These are phyloP conservation scores for Trichonephila inaurata DNA, from an alignment of 1,140 invertebrate species.

Conservation along the genomic window DNA sequence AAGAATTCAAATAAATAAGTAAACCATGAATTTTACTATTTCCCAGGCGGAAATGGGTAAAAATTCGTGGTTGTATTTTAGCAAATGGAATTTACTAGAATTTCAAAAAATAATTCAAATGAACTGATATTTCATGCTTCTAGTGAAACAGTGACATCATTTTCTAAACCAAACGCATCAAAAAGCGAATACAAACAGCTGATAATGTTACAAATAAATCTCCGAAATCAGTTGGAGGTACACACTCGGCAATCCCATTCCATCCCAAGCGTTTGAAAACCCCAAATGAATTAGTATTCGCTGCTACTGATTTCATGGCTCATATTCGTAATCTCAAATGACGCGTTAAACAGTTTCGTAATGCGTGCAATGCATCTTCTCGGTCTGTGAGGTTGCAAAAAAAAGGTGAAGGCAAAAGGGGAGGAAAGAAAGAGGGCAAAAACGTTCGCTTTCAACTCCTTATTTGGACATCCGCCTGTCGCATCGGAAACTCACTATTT, in stretches of 20 bases:
- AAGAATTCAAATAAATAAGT: too few relatives aligned
- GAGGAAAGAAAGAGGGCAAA: conserved; percentile 11
- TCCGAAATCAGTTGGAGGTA: background rate
- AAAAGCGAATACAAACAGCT: too few relatives aligned
- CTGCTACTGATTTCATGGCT: background rate
- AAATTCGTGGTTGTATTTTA: too few relatives aligned
- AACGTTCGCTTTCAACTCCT: conserved; percentile 7
- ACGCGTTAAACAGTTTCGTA: conserved; percentile 1
- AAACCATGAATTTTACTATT: too few relatives aligned
- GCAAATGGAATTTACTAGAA: too few relatives aligned
- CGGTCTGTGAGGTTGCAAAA: background rate
- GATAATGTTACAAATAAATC: too few relatives aligned
- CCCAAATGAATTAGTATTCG: background rate
- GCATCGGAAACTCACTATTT: conserved; percentile 23
- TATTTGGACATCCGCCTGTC: conserved; percentile 30
- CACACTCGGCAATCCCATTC: background rate
- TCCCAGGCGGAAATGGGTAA: too few relatives aligned
- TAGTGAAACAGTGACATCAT: too few relatives aligned
- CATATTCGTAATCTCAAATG: background rate
- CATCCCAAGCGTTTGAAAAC: background rate
- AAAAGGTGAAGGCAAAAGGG: background rate
- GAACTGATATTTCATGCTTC: too few relatives aligned
- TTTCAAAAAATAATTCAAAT: too few relatives aligned
- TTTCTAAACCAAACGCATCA: too few relatives aligned
- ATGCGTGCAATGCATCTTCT: conserved; percentile 18